Conservation (phyloP, 2,113 vertebrate species). For the Pelmatolapia mariae region DNA sequence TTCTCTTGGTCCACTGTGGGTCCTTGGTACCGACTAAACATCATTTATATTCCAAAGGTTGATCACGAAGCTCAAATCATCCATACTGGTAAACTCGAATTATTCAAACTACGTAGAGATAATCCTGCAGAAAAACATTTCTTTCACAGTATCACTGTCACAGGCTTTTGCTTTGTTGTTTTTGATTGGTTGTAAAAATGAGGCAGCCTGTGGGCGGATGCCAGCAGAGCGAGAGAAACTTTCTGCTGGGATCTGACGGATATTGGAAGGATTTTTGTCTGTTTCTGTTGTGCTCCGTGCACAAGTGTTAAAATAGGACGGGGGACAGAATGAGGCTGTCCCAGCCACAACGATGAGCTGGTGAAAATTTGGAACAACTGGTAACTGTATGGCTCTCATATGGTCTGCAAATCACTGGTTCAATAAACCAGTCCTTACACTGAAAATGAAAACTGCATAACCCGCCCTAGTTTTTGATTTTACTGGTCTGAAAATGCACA, state of each 20-base stretch:
- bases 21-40: accelerated
- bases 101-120: background rate
- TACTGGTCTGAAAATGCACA: background rate
- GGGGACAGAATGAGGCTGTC: background rate
- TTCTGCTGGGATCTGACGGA: background rate
- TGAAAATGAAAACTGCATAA: background rate
- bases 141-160: background rate
- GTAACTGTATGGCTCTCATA: background rate
- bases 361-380: background rate
- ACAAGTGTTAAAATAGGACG: background rate
- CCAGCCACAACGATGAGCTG: background rate
- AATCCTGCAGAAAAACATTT: background rate
- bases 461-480: background rate
- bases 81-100: background rate
- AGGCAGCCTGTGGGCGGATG: background rate
- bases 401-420: background rate
- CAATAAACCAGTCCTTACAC: background rate
- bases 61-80: background rate
- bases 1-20: background rate
- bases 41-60: background rate
- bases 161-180: background rate
- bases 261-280: background rate
- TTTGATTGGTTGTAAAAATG: background rate
- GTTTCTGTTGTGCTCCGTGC: background rate
- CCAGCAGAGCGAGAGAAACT: background rate